phyloP scores from a whole-genome alignment of 2,797 vertebrate genomes.

The Urocyon cinereoargenteus region DNA sequence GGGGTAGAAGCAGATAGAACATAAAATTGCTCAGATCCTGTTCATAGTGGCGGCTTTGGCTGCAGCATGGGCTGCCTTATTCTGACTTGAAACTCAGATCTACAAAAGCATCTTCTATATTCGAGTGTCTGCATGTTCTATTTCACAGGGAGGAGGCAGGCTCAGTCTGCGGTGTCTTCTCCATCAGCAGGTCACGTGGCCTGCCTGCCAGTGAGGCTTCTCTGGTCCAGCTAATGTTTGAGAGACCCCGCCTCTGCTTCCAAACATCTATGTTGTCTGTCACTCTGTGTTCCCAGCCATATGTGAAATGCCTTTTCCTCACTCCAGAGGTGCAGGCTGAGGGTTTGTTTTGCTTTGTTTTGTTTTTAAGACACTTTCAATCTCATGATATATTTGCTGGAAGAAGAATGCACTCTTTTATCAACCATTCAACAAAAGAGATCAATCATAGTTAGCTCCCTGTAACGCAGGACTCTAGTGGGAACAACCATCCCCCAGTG shows the following conservation, averaged over 20 bases:
- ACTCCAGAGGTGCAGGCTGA: neutral
- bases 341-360: neutral
- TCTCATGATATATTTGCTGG: neutral
- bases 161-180: accelerated
- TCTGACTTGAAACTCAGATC: neutral
- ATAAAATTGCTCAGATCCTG: neutral
- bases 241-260: neutral
- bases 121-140: neutral
- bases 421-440: neutral
- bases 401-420: neutral
- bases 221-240: neutral
- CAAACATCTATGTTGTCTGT: neutral
- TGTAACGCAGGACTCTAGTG: neutral
- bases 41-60: neutral
- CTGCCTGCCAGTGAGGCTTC: neutral
- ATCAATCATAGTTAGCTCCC: neutral
- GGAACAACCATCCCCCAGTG: neutral
- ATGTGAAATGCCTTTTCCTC: neutral
- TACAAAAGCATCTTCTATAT: neutral
- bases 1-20: neutral
- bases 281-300: neutral
- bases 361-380: conserved; percentile 14
- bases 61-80: neutral
- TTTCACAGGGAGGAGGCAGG: neutral
- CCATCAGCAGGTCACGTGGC: no score